A percentile compares a stretch with the other conserved stretches of the same genome.
These are phyloP conservation scores for Arctia plantaginis DNA, from an alignment of 2,888 invertebrate species.

Conservation along the genomic window DNA sequence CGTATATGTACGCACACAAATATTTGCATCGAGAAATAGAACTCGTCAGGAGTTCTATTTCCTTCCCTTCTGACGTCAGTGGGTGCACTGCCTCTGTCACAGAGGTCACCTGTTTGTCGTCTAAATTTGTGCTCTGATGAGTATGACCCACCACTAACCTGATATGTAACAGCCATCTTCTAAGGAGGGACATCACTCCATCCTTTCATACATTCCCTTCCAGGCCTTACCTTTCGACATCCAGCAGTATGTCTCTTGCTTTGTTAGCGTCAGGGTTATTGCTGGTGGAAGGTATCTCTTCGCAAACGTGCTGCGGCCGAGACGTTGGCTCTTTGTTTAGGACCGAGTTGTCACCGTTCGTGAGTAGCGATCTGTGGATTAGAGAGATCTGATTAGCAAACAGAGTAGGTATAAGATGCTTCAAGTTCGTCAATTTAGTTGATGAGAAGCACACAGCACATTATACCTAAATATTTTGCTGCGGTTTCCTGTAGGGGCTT, in stretches of 20 bases:
- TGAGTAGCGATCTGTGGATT: conserved; percentile 72
- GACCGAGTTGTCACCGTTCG: conserved; percentile 66
- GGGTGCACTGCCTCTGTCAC: too few relatives aligned
- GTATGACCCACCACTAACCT: too few relatives aligned
- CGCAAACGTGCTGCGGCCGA: conserved; percentile 68
- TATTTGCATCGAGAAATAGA: too few relatives aligned
- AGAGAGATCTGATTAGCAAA: neutral
- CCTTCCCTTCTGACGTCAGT: too few relatives aligned
- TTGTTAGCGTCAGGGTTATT: conserved; percentile 75
- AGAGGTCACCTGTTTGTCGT: too few relatives aligned
- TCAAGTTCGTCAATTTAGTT: neutral
- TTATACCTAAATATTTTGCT: neutral
- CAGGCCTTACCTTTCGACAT: conserved; percentile 87
- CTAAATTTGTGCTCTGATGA: too few relatives aligned
- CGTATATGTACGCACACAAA: too few relatives aligned
- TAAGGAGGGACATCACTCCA: neutral
- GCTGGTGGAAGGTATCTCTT: conserved; percentile 76
- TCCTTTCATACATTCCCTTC: neutral
- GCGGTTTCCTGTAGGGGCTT: too few relatives aligned
- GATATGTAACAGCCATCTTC: neutral
- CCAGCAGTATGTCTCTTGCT: conserved; percentile 88
- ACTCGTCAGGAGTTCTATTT: too few relatives aligned
- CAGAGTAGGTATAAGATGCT: neutral
- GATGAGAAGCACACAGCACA: neutral
- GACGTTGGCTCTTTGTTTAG: conserved; percentile 54